These are phyloP conservation scores for Ictidomys tridecemlineatus DNA, from an alignment of 2,113 vertebrate species.

Conservation along the genomic window DNA sequence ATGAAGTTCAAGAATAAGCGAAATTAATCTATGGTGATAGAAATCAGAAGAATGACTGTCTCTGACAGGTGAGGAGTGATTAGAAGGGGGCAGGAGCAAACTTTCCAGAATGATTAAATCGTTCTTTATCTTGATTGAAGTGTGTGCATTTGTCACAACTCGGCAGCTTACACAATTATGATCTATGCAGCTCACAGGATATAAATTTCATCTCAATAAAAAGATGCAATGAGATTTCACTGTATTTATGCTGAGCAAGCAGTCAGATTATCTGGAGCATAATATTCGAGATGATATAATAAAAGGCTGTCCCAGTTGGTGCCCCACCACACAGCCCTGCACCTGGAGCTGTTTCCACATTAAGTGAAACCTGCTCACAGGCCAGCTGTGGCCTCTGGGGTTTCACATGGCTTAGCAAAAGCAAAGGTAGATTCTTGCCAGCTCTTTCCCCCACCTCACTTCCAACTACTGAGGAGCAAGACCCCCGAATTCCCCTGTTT, in stretches of 20 bases:
- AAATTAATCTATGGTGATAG: neutral
- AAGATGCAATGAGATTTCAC: neutral
- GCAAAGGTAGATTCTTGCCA: too few relatives aligned
- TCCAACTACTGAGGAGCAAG: neutral
- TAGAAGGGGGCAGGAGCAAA: neutral
- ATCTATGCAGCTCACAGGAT: constrained; percentile 35
- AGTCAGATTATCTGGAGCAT: neutral
- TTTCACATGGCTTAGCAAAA: neutral
- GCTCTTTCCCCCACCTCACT: neutral
- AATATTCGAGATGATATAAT: neutral
- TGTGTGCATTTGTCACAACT: constrained; percentile 13
- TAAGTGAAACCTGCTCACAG: neutral
- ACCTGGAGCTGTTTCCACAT: neutral
- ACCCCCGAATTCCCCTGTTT: neutral
- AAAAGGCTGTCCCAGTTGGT: neutral
- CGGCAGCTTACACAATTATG: constrained; percentile 6
- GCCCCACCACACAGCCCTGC: neutral
- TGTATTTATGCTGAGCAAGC: constrained; percentile 13
- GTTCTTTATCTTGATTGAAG: constrained; percentile 39
- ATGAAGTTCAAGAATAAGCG: neutral
- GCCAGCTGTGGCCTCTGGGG: neutral
- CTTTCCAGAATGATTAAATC: constrained; percentile 22
- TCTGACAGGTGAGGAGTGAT: neutral
- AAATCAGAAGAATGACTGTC: neutral
- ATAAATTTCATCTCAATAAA: constrained; percentile 59